These are phyloP conservation scores for Crocuta crocuta DNA, from an alignment of 2,113 vertebrate species.

Conservation along the genomic window DNA sequence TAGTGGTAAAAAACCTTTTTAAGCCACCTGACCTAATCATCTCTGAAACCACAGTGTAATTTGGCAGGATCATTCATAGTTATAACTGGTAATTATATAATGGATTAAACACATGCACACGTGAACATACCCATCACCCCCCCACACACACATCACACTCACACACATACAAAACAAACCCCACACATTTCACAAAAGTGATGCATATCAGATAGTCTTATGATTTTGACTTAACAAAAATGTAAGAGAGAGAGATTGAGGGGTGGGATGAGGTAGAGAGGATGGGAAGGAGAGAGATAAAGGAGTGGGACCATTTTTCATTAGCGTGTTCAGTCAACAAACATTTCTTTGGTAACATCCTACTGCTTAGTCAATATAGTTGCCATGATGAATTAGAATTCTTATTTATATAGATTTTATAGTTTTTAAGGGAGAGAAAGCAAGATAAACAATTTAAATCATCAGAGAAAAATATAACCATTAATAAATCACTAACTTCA, in stretches of 20 bases:
- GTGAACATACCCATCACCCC: background rate
- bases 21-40: background rate
- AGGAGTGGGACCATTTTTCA: background rate
- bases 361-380: background rate
- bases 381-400: background rate
- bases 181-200: background rate
- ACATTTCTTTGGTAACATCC: background rate
- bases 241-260: background rate
- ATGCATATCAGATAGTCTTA: background rate
- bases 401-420: background rate
- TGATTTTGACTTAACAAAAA: background rate
- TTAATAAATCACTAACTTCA: background rate
- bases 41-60: background rate
- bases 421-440: background rate
- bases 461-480: background rate
- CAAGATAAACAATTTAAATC: slow-evolving; percentile 17
- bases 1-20: background rate
- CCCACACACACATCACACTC: background rate
- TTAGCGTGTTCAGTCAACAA: background rate
- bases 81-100: background rate
- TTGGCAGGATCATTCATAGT: background rate
- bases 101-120: background rate
- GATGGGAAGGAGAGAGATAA: background rate
- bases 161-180: background rate
- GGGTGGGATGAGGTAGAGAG: fast-evolving